Conservation (phyloP, 2,113 vertebrate genomes). For the Canis aureus region DNA sequence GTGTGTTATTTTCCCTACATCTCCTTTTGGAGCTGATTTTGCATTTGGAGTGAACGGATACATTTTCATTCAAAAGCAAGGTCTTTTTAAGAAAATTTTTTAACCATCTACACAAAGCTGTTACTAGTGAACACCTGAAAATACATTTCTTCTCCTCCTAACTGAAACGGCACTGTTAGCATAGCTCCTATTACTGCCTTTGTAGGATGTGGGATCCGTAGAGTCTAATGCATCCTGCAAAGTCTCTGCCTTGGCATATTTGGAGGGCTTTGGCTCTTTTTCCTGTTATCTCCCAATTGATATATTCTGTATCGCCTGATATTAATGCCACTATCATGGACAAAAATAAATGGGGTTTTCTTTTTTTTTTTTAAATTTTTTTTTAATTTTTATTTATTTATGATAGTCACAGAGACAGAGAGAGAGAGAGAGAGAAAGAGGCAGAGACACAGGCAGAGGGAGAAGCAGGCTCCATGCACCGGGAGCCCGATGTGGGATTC, state of each 20-base stretch:
- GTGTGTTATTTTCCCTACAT: background rate
- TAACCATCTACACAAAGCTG: background rate
- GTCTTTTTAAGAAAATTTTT: background rate
- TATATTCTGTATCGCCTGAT: background rate
- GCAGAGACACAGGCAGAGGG: too few relatives aligned
- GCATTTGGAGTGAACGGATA: background rate
- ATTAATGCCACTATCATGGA: background rate
- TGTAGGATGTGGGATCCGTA: background rate
- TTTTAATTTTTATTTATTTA: too few relatives aligned
- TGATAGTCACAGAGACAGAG: too few relatives aligned
- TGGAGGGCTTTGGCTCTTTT: background rate
- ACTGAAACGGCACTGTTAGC: background rate
- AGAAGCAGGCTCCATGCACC: too few relatives aligned
- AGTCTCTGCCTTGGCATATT: background rate
- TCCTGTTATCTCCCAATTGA: background rate
- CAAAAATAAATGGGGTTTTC: background rate
- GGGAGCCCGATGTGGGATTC: too few relatives aligned
- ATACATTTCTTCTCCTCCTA: background rate
- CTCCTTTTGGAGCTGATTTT: background rate
- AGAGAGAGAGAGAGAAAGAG: too few relatives aligned
- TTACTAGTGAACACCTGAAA: background rate
- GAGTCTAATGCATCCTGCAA: background rate
- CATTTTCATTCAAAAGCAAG: background rate
- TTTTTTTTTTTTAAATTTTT: too few relatives aligned
- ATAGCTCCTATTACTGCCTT: background rate